These are phyloP conservation scores for Vimba vimba DNA, from an alignment of 2,113 vertebrate species.

Conservation along the genomic window DNA sequence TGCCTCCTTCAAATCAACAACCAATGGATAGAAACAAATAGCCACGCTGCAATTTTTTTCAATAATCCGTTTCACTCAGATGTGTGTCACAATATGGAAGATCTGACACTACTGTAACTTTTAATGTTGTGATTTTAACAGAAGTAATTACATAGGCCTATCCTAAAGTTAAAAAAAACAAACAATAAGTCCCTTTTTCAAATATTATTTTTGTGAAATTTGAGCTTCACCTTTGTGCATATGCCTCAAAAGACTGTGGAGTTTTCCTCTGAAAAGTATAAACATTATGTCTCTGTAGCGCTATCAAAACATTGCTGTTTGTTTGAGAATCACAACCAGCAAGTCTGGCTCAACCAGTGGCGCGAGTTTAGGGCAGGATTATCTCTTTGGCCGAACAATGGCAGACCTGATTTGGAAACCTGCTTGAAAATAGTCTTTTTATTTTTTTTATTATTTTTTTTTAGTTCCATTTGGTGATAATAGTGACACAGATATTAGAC, in stretches of 20 bases:
- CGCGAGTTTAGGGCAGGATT: background rate
- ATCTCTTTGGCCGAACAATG: background rate
- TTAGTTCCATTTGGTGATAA: background rate
- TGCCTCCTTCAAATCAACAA: background rate
- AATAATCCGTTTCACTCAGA: background rate
- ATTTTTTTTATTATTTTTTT: background rate
- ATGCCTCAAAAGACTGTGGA: background rate
- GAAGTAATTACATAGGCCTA: no score
- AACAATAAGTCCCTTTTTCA: background rate
- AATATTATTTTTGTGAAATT: background rate
- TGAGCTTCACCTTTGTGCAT: background rate
- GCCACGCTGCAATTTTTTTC: background rate
- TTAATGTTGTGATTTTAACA: no score
- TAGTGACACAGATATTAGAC: background rate
- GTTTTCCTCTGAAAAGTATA: background rate
- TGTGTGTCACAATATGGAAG: background rate
- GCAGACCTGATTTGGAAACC: background rate
- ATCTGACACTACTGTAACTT: background rate
- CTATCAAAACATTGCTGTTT: background rate
- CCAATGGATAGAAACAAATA: background rate
- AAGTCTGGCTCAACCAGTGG: background rate
- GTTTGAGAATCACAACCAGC: background rate
- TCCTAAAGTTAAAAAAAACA: background rate
- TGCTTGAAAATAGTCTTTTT: conserved; percentile 1
- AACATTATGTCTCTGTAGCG: background rate